These are phyloP conservation scores for Anas platyrhynchos DNA, from an alignment of 2,113 vertebrate species.

Conservation along the genomic window DNA sequence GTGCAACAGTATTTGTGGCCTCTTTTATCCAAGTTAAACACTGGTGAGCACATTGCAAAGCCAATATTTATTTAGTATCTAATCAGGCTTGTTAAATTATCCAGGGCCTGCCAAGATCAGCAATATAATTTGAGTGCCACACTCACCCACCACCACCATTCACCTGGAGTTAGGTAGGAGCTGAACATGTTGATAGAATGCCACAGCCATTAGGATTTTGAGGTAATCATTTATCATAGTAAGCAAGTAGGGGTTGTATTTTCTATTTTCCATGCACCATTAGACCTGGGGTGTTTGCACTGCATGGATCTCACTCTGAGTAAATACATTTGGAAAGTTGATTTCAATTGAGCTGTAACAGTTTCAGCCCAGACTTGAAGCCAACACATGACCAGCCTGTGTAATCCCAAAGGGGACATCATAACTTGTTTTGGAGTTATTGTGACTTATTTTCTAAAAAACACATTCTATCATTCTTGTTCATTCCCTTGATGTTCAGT, in stretches of 20 bases:
- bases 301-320: not conserved
- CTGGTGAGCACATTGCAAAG: not conserved
- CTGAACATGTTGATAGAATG: not conserved
- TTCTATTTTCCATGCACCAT: not conserved
- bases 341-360: not conserved
- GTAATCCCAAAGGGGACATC: not conserved
- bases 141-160: not conserved
- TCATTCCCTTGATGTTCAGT: not conserved
- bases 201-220: not conserved
- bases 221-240: not conserved
- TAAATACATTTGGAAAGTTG: not conserved
- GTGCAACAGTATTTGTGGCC: not conserved
- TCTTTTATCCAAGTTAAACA: slow-evolving; percentile 18
- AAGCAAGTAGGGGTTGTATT: not conserved
- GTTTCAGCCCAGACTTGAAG: not conserved
- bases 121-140: not conserved
- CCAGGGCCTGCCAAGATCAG: slow-evolving; percentile 12
- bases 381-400: not conserved
- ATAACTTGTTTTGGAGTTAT: not conserved
- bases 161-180: not conserved
- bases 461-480: not conserved
- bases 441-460: not conserved
- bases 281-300: not conserved
- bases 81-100: slow-evolving; percentile 29
- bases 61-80: slow-evolving; percentile 45